These are phyloP conservation scores for Caenorhabditis remanei DNA, from an alignment of 1,140 invertebrate genomes.

Conservation along the genomic window DNA sequence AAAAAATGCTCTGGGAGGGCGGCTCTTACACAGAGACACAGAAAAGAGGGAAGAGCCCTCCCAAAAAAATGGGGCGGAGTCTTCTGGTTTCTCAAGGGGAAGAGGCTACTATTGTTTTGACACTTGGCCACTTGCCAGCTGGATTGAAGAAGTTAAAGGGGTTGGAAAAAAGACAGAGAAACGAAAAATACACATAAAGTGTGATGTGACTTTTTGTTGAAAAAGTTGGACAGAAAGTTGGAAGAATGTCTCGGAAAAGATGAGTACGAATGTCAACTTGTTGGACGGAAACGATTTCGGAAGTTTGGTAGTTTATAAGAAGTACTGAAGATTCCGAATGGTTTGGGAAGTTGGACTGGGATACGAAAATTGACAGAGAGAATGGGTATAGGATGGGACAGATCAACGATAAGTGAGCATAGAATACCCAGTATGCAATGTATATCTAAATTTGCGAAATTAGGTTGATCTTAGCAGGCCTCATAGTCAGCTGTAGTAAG, in stretches of 20 bases:
- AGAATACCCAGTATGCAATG: too few species aligned
- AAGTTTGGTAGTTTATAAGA: neutral
- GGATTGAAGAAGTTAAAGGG: slow-evolving; percentile 50
- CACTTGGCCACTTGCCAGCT: slow-evolving; percentile 54
- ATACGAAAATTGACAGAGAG: too few species aligned
- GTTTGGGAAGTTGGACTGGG: neutral
- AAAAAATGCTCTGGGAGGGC: neutral
- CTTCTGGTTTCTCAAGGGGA: neutral
- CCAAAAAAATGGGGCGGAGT: slow-evolving; percentile 26
- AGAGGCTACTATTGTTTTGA: slow-evolving; percentile 55
- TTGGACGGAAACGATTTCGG: neutral
- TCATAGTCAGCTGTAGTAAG: too few species aligned
- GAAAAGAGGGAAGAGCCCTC: neutral
- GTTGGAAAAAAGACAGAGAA: neutral
- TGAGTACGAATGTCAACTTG: slow-evolving; percentile 19
- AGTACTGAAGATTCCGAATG: neutral
- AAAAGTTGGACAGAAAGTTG: neutral
- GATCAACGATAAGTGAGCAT: too few species aligned
- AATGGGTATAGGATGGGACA: too few species aligned
- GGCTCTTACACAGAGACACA: neutral
- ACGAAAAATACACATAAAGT: slow-evolving; percentile 54
- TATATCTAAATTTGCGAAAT: too few species aligned
- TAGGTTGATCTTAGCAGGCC: too few species aligned
- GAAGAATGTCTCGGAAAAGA: neutral
- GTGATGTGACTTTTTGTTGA: slow-evolving; percentile 54